Evolutionary conservation across 2,113 vertebrate genomes (phyloP).

Genomic region (Progne subis): DNA sequence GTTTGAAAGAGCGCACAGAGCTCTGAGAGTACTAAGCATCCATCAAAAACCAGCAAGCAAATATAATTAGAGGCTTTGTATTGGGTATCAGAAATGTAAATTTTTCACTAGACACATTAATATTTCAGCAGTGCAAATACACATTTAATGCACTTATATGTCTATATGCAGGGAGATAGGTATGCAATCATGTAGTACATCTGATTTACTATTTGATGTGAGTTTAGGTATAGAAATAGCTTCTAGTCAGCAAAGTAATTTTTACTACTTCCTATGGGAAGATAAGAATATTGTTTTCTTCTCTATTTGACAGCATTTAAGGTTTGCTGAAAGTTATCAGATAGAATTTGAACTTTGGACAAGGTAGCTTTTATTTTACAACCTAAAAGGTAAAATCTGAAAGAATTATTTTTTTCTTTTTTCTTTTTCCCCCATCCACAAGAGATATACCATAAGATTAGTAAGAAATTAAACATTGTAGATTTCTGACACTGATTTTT

Average conservation of each 20-base stretch:
- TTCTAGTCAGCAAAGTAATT: background rate
- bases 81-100: background rate
- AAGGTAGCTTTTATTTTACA: background rate
- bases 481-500: background rate
- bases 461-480: background rate
- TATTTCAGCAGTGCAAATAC: background rate
- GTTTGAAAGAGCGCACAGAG: background rate
- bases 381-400: background rate
- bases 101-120: background rate
- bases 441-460: background rate
- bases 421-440: fast-evolving
- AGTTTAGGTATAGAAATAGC: background rate
- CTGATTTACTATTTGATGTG: background rate
- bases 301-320: background rate
- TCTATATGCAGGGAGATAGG: background rate
- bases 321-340: background rate
- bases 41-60: background rate
- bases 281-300: background rate
- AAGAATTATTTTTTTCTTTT: background rate
- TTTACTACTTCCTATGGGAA: background rate
- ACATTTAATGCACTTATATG: background rate
- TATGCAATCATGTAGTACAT: background rate
- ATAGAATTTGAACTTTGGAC: background rate
- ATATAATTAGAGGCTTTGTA: background rate
- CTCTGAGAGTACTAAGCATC: background rate